Evolutionary conservation across 2,888 invertebrate genomes (phyloP).

Genomic region (Bombyx huttoni): DNA sequence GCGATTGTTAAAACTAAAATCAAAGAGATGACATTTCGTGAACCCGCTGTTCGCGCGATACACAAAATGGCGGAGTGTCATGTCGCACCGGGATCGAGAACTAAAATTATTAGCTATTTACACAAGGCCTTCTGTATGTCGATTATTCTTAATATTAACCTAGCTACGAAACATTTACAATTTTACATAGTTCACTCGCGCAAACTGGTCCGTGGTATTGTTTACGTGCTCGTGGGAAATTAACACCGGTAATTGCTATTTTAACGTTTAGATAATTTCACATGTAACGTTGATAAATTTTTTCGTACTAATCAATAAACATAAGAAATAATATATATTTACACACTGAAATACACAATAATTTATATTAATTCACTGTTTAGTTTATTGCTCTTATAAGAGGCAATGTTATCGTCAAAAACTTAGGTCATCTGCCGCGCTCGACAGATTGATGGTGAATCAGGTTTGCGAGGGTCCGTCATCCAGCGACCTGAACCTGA

Average conservation of each 20-base stretch:
- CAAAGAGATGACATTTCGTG: neutral
- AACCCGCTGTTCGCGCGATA: neutral
- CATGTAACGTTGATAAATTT: neutral
- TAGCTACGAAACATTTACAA: conserved; percentile 53
- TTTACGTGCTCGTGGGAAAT: neutral
- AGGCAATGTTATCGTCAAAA: conserved; percentile 29
- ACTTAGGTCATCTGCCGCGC: conserved; percentile 47
- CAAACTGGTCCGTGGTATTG: neutral
- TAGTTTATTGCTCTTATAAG: neutral
- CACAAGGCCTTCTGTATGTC: conserved; percentile 45
- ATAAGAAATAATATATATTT: neutral
- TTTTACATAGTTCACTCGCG: conserved; percentile 30
- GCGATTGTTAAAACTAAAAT: neutral
- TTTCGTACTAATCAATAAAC: no score
- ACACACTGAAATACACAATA: conserved; percentile 9
- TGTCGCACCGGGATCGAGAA: conserved; percentile 12
- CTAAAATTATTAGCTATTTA: conserved; percentile 51
- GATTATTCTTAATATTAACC: conserved; percentile 30
- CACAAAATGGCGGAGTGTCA: conserved; percentile 1
- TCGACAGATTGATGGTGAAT: conserved; percentile 55
- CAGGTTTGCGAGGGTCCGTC: conserved; percentile 62
- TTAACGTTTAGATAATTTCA: neutral
- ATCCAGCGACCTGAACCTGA: conserved; percentile 84
- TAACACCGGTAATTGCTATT: neutral
- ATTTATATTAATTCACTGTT: neutral